Evolutionary conservation across 2,888 invertebrate species (phyloP).

Genomic region (Scaptomyza cyrtandrae): DNA sequence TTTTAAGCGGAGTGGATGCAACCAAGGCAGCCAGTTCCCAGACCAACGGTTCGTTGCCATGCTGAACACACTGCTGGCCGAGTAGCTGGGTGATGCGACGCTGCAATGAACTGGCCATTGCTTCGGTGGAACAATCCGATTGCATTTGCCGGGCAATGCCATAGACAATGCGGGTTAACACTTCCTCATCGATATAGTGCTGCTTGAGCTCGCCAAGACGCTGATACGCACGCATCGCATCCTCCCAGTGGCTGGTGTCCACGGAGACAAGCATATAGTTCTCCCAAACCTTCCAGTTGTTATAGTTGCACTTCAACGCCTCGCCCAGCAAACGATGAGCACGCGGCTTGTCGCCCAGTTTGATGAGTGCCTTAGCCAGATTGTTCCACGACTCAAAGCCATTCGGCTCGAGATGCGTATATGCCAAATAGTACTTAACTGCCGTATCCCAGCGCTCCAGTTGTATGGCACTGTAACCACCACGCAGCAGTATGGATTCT

Average conservation of each 20-base stretch:
- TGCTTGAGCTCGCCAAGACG: slow-evolving; percentile 93
- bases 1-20: slow-evolving; percentile 86
- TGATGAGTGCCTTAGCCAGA: slow-evolving; percentile 96
- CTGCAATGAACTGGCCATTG: slow-evolving; percentile 81
- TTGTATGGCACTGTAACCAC: slow-evolving; percentile 93
- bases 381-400: slow-evolving; percentile 99
- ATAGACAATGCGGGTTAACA: slow-evolving; percentile 89
- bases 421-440: slow-evolving; percentile 93
- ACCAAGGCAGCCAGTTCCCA: slow-evolving; percentile 94
- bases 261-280: slow-evolving; percentile 95
- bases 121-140: slow-evolving; percentile 87
- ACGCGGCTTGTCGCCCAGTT: slow-evolving; percentile 92
- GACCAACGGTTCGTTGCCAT: slow-evolving; percentile 89
- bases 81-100: slow-evolving; percentile 81
- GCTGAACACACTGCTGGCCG: slow-evolving; percentile 83
- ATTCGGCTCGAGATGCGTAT: slow-evolving; percentile 93
- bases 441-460: slow-evolving; percentile 92
- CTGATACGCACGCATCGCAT: slow-evolving; percentile 93
- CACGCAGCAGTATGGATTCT: slow-evolving; percentile 92
- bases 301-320: slow-evolving; percentile 95
- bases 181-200: slow-evolving; percentile 91
- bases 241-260: slow-evolving; percentile 93
- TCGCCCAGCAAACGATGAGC: slow-evolving; percentile 95
- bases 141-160: slow-evolving; percentile 89
- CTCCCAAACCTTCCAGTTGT: slow-evolving; percentile 97